Percentiles rank a stretch among this genome's conserved stretches.
Conservation (phyloP, 2,797 vertebrate species). For the Rhabdophis nuchalis region DNA sequence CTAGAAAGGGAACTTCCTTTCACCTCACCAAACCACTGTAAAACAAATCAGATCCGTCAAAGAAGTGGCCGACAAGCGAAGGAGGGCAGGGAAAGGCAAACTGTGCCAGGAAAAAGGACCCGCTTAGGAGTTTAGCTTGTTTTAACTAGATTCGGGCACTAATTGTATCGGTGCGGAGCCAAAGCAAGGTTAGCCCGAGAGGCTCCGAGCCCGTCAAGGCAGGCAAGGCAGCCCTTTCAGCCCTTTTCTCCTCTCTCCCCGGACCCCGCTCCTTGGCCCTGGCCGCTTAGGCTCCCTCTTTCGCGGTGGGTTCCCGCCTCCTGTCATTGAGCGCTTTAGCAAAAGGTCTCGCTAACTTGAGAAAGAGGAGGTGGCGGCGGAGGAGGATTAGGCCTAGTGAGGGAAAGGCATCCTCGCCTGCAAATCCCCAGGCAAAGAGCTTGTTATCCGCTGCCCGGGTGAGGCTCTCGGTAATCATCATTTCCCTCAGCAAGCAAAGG, state of each 20-base stretch:
- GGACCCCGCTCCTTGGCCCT: background rate
- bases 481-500: background rate
- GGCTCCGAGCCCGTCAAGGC: background rate
- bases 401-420: slow-evolving; percentile 27
- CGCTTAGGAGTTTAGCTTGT: background rate
- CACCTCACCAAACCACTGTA: background rate
- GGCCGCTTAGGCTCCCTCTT: slow-evolving; percentile 7
- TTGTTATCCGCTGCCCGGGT: slow-evolving; percentile 27
- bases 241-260: background rate
- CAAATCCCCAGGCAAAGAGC: slow-evolving; percentile 36
- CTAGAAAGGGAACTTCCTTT: background rate
- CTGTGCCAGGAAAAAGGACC: background rate
- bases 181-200: background rate
- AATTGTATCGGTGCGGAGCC: background rate
- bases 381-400: slow-evolving; percentile 32
- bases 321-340: slow-evolving; percentile 34
- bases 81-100: background rate
- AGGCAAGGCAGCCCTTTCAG: background rate
- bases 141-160: background rate
- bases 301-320: slow-evolving; percentile 18
- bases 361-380: background rate
- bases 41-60: background rate
- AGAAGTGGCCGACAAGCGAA: background rate
- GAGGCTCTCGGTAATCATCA: slow-evolving; percentile 26
- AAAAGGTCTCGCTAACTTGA: slow-evolving; percentile 32